Evolutionary conservation across 2,888 invertebrate species (phyloP), one percentile per base, ranked within the genome.

Genomic region (Hypolimnas misippus): DNA sequence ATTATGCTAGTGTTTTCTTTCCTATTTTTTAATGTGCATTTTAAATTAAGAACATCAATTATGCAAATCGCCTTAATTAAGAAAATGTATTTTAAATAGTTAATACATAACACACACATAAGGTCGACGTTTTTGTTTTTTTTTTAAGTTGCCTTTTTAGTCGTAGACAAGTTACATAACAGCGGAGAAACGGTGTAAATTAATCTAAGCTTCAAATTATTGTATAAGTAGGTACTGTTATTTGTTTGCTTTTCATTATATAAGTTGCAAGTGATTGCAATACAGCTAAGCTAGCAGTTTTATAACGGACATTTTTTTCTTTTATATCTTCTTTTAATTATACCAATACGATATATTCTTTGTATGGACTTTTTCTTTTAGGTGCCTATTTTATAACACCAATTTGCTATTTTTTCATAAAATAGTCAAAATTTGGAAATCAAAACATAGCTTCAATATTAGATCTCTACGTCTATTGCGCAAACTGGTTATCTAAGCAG

Each of bases 401-500:
- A n/a, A n/a, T n/a, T n/a, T n/a, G n/a, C n/a, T n/a, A n/a, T n/a
- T n/a, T n/a, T n/a, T n/a, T n/a, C n/a, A n/a, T n/a, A n/a, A n/a
- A n/a, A n/a, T n/a, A n/a, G n/a, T n/a, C n/a, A n/a, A n/a, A n/a
- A n/a, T n/a, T n/a, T n/a, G n/a, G n/a, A n/a, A n/a, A n/a, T n/a
- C n/a, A 7, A 17, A 12, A 17, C 17, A 17, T 19, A 8, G 12
- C 46, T n/a, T 25, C 16, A 46, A 5, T 21, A 21, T 4, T 3
- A 49, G 14, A 29, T 6, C 6, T 35, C 31, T 50, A 33, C 16
- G 33, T 31, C 19, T 33, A 42, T 65, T 65, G 61, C 65, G 65
- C 55, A 63, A 65, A 60, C 60, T 31, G 49, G 61, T 65, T 61
- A 67, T 49, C 46, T 53, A 65, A 67, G 59, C 59, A 25, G 62